Base-by-base conservation (phyloP, 2,888 invertebrate genomes). In the Gymnosoma rotundatum region DNA sequence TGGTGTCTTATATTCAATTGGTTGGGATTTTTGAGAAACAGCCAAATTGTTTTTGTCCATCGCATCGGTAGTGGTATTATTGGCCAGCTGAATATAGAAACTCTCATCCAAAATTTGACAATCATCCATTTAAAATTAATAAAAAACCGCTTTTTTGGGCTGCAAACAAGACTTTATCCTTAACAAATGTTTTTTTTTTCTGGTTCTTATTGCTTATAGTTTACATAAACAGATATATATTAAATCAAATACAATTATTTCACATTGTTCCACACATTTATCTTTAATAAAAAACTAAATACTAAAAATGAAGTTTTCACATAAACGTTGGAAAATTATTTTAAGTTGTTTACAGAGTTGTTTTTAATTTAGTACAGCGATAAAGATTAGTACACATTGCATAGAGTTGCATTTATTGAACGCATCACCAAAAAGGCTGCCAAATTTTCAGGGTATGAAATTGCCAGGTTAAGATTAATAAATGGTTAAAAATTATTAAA, bases 1-100 rank as follows among this genome's bases (percentile, higher is more conserved):
- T 2, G 91, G 91, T 12, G 91, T 90, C 74, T 89, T 90, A 56
- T 88, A 89, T 69, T 91, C 90, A 64, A 84, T 88, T 18, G 86
- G 87, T 54, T 85, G 86, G 50, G 60, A 25, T 63, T 69, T 80
- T n/a, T 76, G 73, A 21, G 61, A 16, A 4, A 54, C 61, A 66
- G 61, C n/a, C 6, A 58, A 56, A 63, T 76, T 78, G 21, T 83
- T 75, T 20, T 81, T 80, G 36, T 86, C 86, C 84, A 83, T 79
- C 4, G 12, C 21, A 70, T 70, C 50, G 7, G 50, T 42, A 25
- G 56, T 69, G 18, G 20, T 64, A 52, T 66, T 61, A 60, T 72
- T 73, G 6, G 16, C 38, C 36, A 70, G n/a, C 52, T 54, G 70
- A 52, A 36, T 64, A 64, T 21, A 52, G 50, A 56, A 52, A 20